Percentiles rank a stretch among this genome's conserved stretches.
Conservation (phyloP, 2,888 invertebrate species). For the Monopis laevigella region DNA sequence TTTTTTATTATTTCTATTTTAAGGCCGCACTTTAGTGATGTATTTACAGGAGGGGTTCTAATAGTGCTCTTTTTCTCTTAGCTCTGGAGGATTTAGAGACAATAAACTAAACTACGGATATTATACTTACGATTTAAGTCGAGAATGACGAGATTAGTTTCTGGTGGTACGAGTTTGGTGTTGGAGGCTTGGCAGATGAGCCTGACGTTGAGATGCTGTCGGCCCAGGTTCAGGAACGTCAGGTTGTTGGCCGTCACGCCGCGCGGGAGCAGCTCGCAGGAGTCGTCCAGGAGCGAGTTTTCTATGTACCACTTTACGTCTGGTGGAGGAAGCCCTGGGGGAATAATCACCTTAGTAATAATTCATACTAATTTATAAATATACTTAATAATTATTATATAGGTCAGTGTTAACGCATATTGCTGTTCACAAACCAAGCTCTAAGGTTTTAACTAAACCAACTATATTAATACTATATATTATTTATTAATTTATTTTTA, state of each 20-base stretch:
- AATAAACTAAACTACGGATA: too few relatives aligned
- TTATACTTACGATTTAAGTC: conserved; percentile 88
- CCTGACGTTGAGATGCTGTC: conserved; percentile 84
- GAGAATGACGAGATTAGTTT: conserved; percentile 78
- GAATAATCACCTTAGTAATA: neutral
- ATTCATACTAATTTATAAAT: neutral
- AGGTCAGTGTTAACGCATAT: neutral
- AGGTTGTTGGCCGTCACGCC: conserved; percentile 81
- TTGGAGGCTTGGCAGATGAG: conserved; percentile 90
- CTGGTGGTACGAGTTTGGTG: conserved; percentile 82
- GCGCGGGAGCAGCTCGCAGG: conserved; percentile 73
- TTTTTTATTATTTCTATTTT: too few relatives aligned
- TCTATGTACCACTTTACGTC: conserved; percentile 86
- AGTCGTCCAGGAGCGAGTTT: conserved; percentile 84
- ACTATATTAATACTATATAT: too few relatives aligned
- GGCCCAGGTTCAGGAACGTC: conserved; percentile 79
- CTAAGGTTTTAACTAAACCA: too few relatives aligned
- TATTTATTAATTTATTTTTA: too few relatives aligned
- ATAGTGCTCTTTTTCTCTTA: too few relatives aligned
- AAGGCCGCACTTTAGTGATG: too few relatives aligned
- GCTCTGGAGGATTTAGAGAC: too few relatives aligned
- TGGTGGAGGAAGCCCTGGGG: conserved; percentile 78
- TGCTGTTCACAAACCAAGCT: too few relatives aligned
- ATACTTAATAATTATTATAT: neutral
- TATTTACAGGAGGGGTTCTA: too few relatives aligned